Base-by-base conservation (phyloP, 2,888 invertebrate species). In the Platerodrilus igneus region DNA sequence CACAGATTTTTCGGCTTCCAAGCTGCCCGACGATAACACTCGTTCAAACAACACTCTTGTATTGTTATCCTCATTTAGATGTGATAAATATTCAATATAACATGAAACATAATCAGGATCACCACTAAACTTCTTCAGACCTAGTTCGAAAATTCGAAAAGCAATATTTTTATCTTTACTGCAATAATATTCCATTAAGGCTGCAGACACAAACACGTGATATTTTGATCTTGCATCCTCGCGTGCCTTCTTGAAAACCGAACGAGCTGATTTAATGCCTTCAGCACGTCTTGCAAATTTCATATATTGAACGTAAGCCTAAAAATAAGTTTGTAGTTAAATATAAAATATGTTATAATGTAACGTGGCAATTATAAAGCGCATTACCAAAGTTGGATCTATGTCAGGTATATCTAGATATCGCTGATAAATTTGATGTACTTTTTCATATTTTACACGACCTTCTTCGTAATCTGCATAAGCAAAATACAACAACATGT, bases 41-140 rank as follows among this genome's bases (percentile, higher is more conserved):
- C 97, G 74, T 67, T 99, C 99, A 70, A 97, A 99, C 23, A 99
- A 71, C n/a, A 99, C 99, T 33, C 99, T 76, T 0, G 99, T 99
- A 68, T 99, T 99, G 69, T 99, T 99, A 64, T 99, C 99, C 80
- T 99, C 97, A 67, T 99, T 99, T 22, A 99, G 74, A 80, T 97
- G 96, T 5, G 95, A 93, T 37, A 96, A 70, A 59, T 96, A 99
- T 67, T 99, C 96, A 43, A 99, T 90, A 62, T 97, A 99, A 57
- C 91, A 89, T 49, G 92, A 75, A 39, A 96, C 87, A 59, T 95
- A 99, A 54, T 96, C 95, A 0, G 96, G 92, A 59, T 90, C 86
- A 56, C 92, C 88, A 0, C 89, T 86, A 67, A 93, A 99, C 65
- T 95, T 95, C 71, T 97, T 99, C 33, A 99, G 72, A 0, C 99